Conservation (phyloP, 2,113 vertebrate genomes). For the Oceanites oceanicus region DNA sequence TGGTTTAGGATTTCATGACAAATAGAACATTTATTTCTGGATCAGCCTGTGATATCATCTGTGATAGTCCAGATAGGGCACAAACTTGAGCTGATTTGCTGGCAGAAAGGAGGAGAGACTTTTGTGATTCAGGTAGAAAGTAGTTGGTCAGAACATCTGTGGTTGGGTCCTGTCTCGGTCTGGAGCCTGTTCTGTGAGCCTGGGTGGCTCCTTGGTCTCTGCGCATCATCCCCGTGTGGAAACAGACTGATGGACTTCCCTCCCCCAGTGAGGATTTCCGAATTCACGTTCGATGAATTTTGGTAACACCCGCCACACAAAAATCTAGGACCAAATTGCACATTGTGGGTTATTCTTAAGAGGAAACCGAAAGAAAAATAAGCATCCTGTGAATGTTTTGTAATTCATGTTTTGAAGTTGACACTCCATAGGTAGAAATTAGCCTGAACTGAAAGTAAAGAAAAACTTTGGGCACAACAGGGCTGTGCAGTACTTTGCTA, state of each 20-base stretch:
- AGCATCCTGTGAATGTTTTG: not conserved
- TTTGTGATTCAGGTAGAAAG: not conserved
- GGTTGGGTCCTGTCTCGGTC: not conserved
- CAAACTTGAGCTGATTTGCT: not conserved
- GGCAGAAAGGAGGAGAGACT: not conserved
- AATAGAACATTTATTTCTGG: not conserved
- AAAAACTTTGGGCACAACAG: not conserved
- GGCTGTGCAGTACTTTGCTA: not conserved
- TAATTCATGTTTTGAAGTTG: not conserved
- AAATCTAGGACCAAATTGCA: not conserved
- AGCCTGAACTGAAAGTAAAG: not conserved
- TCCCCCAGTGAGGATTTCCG: not conserved
- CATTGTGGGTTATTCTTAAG: not conserved
- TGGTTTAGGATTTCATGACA: not conserved
- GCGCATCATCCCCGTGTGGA: not conserved
- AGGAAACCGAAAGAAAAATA: not conserved
- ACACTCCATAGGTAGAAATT: not conserved
- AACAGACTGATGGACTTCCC: not conserved
- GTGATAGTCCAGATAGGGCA: not conserved
- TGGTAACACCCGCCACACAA: not conserved
- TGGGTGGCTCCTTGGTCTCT: not conserved
- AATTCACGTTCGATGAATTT: not conserved
- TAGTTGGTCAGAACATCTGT: not conserved
- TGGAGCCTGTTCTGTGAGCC: not conserved
- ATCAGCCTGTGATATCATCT: not conserved